Evolutionary conservation across 1,140 invertebrate species (phyloP).

Genomic region (Diachasma alloeum): DNA sequence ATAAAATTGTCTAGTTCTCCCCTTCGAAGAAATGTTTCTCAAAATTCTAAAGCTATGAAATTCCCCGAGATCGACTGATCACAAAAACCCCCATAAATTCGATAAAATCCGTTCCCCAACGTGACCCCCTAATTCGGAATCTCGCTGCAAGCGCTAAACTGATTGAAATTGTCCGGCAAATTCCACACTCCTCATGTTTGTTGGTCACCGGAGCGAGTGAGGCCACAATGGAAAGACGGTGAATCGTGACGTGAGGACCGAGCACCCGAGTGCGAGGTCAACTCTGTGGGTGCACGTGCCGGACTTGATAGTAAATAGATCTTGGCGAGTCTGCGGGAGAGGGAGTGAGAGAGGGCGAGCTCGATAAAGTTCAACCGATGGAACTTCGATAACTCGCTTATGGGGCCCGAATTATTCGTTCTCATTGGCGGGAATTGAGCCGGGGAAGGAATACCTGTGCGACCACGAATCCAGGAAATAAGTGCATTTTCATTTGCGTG

Average conservation of each 20-base stretch:
- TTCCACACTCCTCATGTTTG: background rate
- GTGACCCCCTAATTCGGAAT: no score
- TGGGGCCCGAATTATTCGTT: constrained; percentile 27
- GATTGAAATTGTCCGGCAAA: background rate
- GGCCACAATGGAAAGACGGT: background rate
- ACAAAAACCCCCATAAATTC: no score
- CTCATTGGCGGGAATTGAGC: constrained; percentile 16
- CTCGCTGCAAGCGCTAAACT: background rate
- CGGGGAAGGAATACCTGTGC: background rate
- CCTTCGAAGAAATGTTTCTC: no score
- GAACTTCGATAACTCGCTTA: constrained; percentile 28
- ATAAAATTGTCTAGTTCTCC: no score
- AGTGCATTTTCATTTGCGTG: background rate
- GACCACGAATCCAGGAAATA: background rate
- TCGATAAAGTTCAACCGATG: background rate
- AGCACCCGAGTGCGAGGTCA: background rate
- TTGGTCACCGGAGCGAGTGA: background rate
- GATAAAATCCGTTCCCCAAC: no score
- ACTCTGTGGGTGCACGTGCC: background rate
- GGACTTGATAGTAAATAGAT: background rate
- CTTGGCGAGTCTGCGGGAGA: background rate
- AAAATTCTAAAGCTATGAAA: no score
- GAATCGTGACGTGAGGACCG: background rate
- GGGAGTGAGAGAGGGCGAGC: background rate
- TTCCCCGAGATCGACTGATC: no score